A percentile compares a stretch with the other conserved stretches of the same genome.
phyloP scores from a whole-genome alignment of 2,113 vertebrate genomes.

The Phoenicopterus ruber region DNA sequence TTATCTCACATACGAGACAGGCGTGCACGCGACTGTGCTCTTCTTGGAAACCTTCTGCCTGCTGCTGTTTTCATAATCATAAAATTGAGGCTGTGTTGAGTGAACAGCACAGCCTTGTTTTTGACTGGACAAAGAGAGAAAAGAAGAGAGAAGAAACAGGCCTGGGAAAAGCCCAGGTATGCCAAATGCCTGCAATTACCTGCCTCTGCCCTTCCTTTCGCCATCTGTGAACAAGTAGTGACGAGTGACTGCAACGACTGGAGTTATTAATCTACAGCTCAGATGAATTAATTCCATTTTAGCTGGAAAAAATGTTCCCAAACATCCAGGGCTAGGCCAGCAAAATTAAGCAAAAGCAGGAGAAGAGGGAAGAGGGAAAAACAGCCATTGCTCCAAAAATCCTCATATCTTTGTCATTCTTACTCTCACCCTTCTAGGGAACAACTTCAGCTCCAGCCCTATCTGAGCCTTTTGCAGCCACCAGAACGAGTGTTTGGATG shows the following conservation, averaged over 20 bases:
- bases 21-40: not conserved
- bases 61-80: not conserved
- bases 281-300: not conserved
- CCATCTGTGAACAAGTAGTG: constrained; percentile 32
- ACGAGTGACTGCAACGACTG: not conserved
- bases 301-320: not conserved
- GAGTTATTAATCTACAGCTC: not conserved
- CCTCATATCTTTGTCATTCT: not conserved
- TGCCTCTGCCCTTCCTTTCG: constrained; percentile 8
- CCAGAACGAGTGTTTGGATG: not conserved
- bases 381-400: not conserved
- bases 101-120: not conserved
- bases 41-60: constrained; percentile 14
- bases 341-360: not conserved
- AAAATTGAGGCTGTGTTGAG: not conserved
- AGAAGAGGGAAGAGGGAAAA: not conserved
- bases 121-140: constrained; percentile 14
- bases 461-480: not conserved
- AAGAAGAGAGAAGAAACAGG: constrained; percentile 8
- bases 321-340: not conserved
- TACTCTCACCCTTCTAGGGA: not conserved
- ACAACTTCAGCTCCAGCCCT: not conserved
- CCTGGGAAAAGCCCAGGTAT: constrained; percentile 15
- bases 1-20: not conserved
- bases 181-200: constrained; percentile 19